phyloP scores from a whole-genome alignment of 2,888 invertebrate genomes.

The Agrotis segetum region DNA sequence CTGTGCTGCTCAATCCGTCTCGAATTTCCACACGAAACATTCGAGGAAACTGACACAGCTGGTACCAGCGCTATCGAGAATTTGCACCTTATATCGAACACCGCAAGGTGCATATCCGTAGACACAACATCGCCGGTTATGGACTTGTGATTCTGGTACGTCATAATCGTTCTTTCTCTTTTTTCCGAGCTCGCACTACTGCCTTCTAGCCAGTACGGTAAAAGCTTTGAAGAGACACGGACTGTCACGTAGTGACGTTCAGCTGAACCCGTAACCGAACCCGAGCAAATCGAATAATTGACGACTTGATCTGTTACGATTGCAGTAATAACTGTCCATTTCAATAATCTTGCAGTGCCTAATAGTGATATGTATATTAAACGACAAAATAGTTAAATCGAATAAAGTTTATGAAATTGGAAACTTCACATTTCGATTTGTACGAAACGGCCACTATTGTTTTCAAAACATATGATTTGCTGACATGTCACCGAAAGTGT shows the following conservation, averaged over 20 bases:
- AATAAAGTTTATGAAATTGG: conserved; percentile 57
- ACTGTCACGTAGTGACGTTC: conserved; percentile 76
- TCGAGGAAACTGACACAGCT: conserved; percentile 88
- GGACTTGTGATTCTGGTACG: conserved; percentile 75
- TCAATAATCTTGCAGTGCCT: conserved; percentile 62
- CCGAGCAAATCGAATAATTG: conserved; percentile 79
- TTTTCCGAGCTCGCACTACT: conserved; percentile 84
- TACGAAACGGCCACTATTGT: conserved; percentile 78
- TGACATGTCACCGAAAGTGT: conserved; percentile 78
- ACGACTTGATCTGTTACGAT: conserved; percentile 75
- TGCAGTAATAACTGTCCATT: conserved; percentile 67
- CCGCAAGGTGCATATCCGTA: conserved; percentile 70
- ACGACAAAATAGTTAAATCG: conserved; percentile 57
- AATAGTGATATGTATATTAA: conserved; percentile 61
- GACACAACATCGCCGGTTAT: conserved; percentile 66
- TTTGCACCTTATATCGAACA: conserved; percentile 73
- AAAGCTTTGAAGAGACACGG: conserved; percentile 81
- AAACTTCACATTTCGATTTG: conserved; percentile 69
- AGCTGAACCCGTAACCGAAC: conserved; percentile 77
- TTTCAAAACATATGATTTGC: conserved; percentile 84
- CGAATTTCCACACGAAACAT: conserved; percentile 86
- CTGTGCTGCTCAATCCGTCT: conserved; percentile 79
- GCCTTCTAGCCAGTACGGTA: conserved; percentile 86
- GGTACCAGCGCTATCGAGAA: conserved; percentile 68
- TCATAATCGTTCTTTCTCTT: conserved; percentile 88